Evolutionary conservation across 2,797 vertebrate genomes (phyloP), one percentile per base, ranked within the genome.

Genomic region (Takifugu rubripes): DNA sequence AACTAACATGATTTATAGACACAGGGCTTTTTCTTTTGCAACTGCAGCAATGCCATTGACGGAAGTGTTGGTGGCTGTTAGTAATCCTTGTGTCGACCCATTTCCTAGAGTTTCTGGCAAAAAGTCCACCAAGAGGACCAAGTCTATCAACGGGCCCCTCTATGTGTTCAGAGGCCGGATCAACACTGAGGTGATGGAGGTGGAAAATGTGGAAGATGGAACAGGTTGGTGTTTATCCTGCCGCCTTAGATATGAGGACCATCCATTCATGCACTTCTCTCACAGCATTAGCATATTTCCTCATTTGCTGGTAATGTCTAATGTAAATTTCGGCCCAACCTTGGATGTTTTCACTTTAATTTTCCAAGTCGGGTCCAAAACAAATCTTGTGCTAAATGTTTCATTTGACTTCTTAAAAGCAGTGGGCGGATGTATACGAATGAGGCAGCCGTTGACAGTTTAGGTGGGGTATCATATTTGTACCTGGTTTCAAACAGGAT

Each of bases 171-270:
- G 96, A 57, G 96, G 97, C 61, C 89, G 97, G 74, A 97, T 99
- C 87, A 98, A 98, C 87, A 98, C 95, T 0, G 96, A 98, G 72
- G 94, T 98, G 85, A 99, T 98, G 96, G 96, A 98, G 77, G 96
- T 99, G 44, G 96, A 99, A 88, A 99, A 99, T 2, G 94, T 99
- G 45, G 97, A 99, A 74, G 96, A 99, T 55, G 96, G 96, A 63
- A 98, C 96, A 77, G 96, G 96, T 98, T 96, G 93, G 98, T 93
- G 91, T 96, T 77, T 94, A 93, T 94, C 83, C 48, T 56, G 57
- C 56, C 59, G 16, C 44, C 0, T 68, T 65, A 55, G 33, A 5
- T 44, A 71, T 5, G 46, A 40, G 61, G 4, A 56, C 43, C 52
- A n/a, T 56, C 14, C 49, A 53, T 68, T 73, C 53, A 75, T 75